Base-by-base conservation (phyloP, 2,113 vertebrate species). In the Chlorocebus sabaeus region DNA sequence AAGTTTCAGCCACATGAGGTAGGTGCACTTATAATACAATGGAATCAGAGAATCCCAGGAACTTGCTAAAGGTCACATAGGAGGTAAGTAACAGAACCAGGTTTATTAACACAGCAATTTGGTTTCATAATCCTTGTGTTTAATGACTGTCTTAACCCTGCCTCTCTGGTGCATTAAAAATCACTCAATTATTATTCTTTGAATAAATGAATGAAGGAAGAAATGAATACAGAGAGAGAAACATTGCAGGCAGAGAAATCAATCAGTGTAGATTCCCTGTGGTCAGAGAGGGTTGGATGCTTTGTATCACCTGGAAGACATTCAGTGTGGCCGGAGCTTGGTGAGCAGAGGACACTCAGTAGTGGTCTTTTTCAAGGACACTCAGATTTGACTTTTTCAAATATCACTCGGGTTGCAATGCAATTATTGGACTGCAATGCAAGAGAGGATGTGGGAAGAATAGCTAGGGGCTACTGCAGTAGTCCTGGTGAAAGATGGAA, bases 141-240 rank as follows among this genome's bases (percentile, higher is more conserved):
- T 61, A n/a, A 55, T 84, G 32, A 38, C 11, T 38, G 10, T 35
- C 23, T 64, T 76, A 89, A 96, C 48, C 5, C 27, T 75, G 1
- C 16, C 45, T 92, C 8, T 79, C 8, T 30, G 30, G 0, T 55
- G 2, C 1, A 7, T 64, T 64, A 70, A 18, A 10, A 40, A 30
- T 9, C 6, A 84, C 48, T 16, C 45, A 67, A 7, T 83, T 73
- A 59, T 78, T 75, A 35, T 48, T 75, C 35, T 30, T 59, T 80
- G 35, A 87, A 83, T 57, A 93, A 86, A 72, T 57, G 40, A 75
- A 55, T 38, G n/a, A 55, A 89, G 20, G 5, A 95, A 6, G 30
- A 10, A 20, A 35, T 20, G 64, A 0, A 3, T n/a, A 32, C 3
- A 48, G 0, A 38, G 9, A 6, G 16, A 35, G 35, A n/a, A 14